These are phyloP conservation scores for Bambusicola thoracicus DNA, from an alignment of 2,113 vertebrate species.

Conservation along the genomic window DNA sequence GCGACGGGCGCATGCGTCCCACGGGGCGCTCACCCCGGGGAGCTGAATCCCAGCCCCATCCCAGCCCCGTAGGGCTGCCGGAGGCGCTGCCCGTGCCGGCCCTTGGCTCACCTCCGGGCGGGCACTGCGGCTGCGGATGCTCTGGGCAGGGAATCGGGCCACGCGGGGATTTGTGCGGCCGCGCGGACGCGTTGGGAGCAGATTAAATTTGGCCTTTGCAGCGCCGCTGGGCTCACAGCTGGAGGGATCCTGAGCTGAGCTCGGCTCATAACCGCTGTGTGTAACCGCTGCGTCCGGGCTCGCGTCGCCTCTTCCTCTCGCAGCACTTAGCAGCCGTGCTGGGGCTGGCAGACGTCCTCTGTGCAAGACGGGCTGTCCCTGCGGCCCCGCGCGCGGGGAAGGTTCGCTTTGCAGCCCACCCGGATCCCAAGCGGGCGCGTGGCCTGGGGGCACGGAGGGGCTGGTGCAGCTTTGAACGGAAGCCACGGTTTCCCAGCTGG, in stretches of 20 bases:
- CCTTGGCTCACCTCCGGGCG: conserved; percentile 43
- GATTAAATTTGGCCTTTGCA: conserved; percentile 14
- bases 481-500: not conserved
- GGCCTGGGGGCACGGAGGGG: not conserved
- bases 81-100: not conserved
- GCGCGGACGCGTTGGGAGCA: not conserved
- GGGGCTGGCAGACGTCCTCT: not conserved
- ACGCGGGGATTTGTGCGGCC: conserved; percentile 48
- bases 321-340: not conserved
- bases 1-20: not conserved
- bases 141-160: conserved; percentile 39
- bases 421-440: not conserved
- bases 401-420: not conserved
- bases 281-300: not conserved
- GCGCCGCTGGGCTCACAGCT: not conserved
- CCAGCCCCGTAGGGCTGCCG: not conserved
- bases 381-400: not conserved
- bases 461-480: conserved; percentile 19
- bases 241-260: not conserved
- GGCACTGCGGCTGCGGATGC: conserved; percentile 29
- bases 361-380: not conserved
- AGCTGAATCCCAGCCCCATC: not conserved
- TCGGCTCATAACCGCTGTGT: not conserved
- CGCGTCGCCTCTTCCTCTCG: conserved; percentile 9
- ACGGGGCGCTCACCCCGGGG: not conserved